Evolutionary conservation across 2,888 invertebrate genomes (phyloP).

Genomic region (Branchipolynoe longqiensis): DNA sequence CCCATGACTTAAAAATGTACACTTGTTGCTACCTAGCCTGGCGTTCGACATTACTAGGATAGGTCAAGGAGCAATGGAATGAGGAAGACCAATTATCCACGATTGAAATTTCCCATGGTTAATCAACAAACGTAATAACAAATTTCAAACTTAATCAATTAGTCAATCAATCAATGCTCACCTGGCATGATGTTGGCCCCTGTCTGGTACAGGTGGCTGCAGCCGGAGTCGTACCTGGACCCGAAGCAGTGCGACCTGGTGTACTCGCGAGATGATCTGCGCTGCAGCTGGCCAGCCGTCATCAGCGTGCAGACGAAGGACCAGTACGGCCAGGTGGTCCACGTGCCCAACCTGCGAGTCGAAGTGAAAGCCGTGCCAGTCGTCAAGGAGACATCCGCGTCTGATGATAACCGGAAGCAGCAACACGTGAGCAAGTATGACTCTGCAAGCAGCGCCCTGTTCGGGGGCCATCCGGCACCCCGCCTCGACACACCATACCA

Average conservation of each 20-base stretch:
- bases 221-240: slow-evolving; percentile 95
- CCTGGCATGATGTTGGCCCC: too few relatives aligned
- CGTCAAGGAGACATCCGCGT: slow-evolving; percentile 85
- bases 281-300: slow-evolving; percentile 92
- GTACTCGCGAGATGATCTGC: slow-evolving; percentile 85
- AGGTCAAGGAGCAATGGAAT: too few relatives aligned
- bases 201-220: slow-evolving; percentile 95
- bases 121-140: too few relatives aligned
- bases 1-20: too few relatives aligned
- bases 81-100: too few relatives aligned
- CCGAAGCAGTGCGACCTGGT: slow-evolving; percentile 92
- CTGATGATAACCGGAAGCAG: slow-evolving; percentile 83
- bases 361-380: slow-evolving; percentile 89
- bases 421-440: slow-evolving; percentile 84
- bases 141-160: too few relatives aligned
- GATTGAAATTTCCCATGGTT: too few relatives aligned
- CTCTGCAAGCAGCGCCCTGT: slow-evolving; percentile 82
- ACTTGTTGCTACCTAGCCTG: too few relatives aligned
- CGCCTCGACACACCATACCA: slow-evolving; percentile 89
- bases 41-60: too few relatives aligned
- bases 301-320: slow-evolving; percentile 92
- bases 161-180: too few relatives aligned
- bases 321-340: slow-evolving; percentile 94
- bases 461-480: slow-evolving; percentile 86
- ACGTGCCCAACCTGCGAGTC: slow-evolving; percentile 91